Base-by-base conservation (phyloP, 2,113 vertebrate species). In the human region DNA sequence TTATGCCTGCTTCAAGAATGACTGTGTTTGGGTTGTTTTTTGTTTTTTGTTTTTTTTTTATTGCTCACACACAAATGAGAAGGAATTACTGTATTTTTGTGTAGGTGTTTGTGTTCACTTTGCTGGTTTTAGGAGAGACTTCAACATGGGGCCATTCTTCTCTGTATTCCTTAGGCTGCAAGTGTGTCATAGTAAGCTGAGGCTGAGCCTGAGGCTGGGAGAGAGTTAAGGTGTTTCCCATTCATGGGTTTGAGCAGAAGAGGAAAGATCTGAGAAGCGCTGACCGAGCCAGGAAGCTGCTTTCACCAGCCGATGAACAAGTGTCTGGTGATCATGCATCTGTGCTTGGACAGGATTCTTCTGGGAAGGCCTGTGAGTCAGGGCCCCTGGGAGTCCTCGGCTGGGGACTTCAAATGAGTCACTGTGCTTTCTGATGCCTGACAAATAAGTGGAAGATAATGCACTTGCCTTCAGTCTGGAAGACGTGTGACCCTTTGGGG, bases 361-460 rank as follows among this genome's bases (percentile, higher is more conserved):
- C 89, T 86, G 75, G 96, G 93, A 96, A 97, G 73, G 55, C 61
- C 40, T 89, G 55, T 97, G 95, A 97, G 92, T 97, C 96, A 97
- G 87, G 96, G 35, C 32, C 90, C 66, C 72, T 18, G 0, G 78
- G 90, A 89, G 79, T 79, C 89, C 59, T 85, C 17, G 0, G 8
- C 50, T 66, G 86, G 52, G 48, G 78, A 57, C 73, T 86, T 93
- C 45, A 40, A 45, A 83, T 93, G 95, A 97, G 79, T 97, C 97
- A 97, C 84, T 5, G 0, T 0, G 14, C 38, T 73, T 87, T 72
- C 48, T 9, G 50, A 66, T 40, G 72, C 72, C 43, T 30, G 43
- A 38, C 3, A 32, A 97, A 16, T 89, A 82, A 82, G 76, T 85
- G 78, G 91, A 95, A 50, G 89, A 38, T 68, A 61, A 66, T 20